phyloP scores from a whole-genome alignment of 2,888 invertebrate species.

The Colostygia pectinataria region DNA sequence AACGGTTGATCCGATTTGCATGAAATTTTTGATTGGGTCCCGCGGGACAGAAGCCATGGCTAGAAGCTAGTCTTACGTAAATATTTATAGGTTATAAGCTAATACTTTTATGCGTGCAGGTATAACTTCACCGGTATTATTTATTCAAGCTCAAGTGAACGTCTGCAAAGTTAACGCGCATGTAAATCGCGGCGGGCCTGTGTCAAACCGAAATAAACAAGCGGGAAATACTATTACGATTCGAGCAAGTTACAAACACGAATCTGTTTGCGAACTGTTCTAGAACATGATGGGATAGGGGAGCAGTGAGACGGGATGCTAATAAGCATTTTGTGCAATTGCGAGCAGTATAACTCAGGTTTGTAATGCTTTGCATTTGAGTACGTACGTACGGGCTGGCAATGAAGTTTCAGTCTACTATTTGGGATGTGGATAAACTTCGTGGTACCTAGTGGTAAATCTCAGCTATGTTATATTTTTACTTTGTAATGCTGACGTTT shows the following conservation, averaged over 20 bases:
- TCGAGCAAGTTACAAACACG: conserved; percentile 44
- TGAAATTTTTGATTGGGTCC: no score
- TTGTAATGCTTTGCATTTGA: conserved; percentile 18
- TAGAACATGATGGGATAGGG: conserved; percentile 48
- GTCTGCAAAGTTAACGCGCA: conserved; percentile 46
- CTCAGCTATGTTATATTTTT: no score
- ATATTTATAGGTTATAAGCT: not conserved
- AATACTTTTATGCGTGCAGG: conserved; percentile 12
- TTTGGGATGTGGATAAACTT: not conserved
- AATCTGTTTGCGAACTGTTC: conserved; percentile 69
- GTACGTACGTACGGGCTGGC: conserved; percentile 8
- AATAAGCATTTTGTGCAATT: conserved; percentile 19
- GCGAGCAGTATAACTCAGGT: conserved; percentile 18
- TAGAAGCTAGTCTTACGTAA: no score
- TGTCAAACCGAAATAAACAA: conserved; percentile 68
- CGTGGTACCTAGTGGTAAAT: not conserved
- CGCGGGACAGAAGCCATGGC: no score
- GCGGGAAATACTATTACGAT: conserved; percentile 63
- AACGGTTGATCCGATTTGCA: no score
- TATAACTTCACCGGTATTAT: conserved; percentile 18
- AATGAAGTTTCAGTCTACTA: conserved; percentile 12
- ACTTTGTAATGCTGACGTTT: no score
- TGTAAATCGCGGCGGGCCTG: conserved; percentile 50
- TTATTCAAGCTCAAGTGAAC: conserved; percentile 46
- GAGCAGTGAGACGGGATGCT: conserved; percentile 15